These are phyloP conservation scores for Colostygia pectinataria DNA, from an alignment of 2,888 invertebrate genomes.

Conservation along the genomic window DNA sequence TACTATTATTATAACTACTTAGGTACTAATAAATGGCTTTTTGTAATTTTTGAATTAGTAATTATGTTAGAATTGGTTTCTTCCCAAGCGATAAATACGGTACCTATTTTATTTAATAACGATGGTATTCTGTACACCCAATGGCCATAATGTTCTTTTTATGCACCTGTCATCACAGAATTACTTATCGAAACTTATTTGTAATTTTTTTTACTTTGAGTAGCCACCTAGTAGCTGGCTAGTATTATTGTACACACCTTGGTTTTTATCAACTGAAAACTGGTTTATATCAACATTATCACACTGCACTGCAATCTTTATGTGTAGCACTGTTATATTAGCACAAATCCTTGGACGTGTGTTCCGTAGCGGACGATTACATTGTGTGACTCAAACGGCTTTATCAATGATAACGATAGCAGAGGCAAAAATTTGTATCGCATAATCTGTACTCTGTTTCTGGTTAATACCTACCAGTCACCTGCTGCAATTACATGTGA, in stretches of 20 bases:
- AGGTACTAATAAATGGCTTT: too few relatives aligned
- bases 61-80: too few relatives aligned
- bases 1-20: too few relatives aligned
- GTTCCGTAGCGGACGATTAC: constrained; percentile 48
- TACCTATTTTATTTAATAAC: too few relatives aligned
- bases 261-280: constrained; percentile 9
- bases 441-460: constrained; percentile 20
- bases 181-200: too few relatives aligned
- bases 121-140: too few relatives aligned
- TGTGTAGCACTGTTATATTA: constrained; percentile 24
- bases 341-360: constrained; percentile 47
- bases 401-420: constrained; percentile 70
- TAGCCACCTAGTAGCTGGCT: not conserved
- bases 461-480: constrained; percentile 15
- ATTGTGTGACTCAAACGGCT: constrained; percentile 69
- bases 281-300: constrained; percentile 29
- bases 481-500: not conserved
- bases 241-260: constrained; percentile 24
- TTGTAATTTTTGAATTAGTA: too few relatives aligned
- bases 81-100: too few relatives aligned
- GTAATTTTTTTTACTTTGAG: not conserved
- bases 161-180: too few relatives aligned
- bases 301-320: constrained; percentile 31
- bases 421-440: constrained; percentile 48
- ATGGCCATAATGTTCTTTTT: too few relatives aligned